These are phyloP conservation scores for Parnassius smintheus DNA, from an alignment of 2,888 invertebrate species.

Conservation along the genomic window DNA sequence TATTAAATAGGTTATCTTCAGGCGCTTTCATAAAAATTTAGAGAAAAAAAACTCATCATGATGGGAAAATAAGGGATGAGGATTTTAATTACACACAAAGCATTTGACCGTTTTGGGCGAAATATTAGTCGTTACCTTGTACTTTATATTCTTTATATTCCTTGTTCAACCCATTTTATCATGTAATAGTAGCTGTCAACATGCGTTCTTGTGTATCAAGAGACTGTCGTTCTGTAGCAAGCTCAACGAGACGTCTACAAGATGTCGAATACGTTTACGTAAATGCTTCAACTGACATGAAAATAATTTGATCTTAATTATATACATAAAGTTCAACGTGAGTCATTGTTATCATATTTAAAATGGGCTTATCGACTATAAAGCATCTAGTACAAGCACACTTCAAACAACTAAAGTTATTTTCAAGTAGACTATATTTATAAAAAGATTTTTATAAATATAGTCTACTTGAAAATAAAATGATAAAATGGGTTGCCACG, in stretches of 20 bases:
- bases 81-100: too few species aligned
- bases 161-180: conserved; percentile 16
- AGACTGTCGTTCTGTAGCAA: conserved; percentile 16
- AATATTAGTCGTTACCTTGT: too few species aligned
- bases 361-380: background rate
- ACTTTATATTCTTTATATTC: too few species aligned
- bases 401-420: too few species aligned
- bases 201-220: conserved; percentile 11
- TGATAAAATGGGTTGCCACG: conserved; percentile 18
- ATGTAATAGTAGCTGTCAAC: conserved; percentile 13
- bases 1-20: too few species aligned
- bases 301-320: conserved; percentile 18
- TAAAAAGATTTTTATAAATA: too few species aligned
- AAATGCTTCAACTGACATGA: conserved; percentile 10
- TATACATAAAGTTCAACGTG: background rate
- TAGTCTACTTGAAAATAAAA: background rate
- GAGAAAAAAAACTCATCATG: too few species aligned
- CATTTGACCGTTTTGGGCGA: too few species aligned
- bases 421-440: too few species aligned
- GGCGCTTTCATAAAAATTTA: too few species aligned
- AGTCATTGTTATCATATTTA: background rate
- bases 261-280: conserved; percentile 13
- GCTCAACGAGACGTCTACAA: conserved; percentile 12
- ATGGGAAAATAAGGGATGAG: too few species aligned
- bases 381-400: too few species aligned